These are phyloP conservation scores for Delphinapterus leucas DNA, from an alignment of 2,113 vertebrate species.

Conservation along the genomic window DNA sequence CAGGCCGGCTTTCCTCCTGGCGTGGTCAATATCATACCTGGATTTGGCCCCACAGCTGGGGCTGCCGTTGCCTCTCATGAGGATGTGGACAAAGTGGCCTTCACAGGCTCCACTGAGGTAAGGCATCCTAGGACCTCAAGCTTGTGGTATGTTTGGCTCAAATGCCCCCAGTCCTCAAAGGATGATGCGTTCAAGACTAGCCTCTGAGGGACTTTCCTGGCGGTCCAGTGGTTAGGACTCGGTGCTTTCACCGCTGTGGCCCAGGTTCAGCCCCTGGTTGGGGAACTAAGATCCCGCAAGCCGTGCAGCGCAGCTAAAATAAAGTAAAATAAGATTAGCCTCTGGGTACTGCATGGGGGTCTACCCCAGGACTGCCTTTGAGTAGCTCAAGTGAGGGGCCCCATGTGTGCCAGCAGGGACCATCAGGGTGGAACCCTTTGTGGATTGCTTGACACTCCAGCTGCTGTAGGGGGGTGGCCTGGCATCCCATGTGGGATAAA, in stretches of 20 bases:
- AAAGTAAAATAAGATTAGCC: neutral
- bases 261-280: neutral
- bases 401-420: neutral
- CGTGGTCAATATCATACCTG: slow-evolving; percentile 96
- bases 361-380: neutral
- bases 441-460: neutral
- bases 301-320: neutral
- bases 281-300: neutral
- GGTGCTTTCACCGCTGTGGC: neutral
- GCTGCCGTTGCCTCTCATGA: slow-evolving; percentile 93
- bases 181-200: neutral
- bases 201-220: neutral
- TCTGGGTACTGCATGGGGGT: neutral
- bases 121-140: neutral
- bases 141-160: neutral
- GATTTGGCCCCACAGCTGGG: slow-evolving; percentile 92
- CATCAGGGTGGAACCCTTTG: neutral
- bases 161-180: neutral
- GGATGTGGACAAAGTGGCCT: slow-evolving; percentile 96
- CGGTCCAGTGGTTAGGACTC: neutral
- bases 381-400: neutral
- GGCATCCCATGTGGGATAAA: neutral
- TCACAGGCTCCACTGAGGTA: slow-evolving; percentile 97
- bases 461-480: neutral
- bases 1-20: slow-evolving; percentile 98